Percentiles rank a stretch among this genome's conserved stretches.
Evolutionary conservation across 2,888 invertebrate genomes (phyloP).

Genomic region (Eustalomyia histrio): DNA sequence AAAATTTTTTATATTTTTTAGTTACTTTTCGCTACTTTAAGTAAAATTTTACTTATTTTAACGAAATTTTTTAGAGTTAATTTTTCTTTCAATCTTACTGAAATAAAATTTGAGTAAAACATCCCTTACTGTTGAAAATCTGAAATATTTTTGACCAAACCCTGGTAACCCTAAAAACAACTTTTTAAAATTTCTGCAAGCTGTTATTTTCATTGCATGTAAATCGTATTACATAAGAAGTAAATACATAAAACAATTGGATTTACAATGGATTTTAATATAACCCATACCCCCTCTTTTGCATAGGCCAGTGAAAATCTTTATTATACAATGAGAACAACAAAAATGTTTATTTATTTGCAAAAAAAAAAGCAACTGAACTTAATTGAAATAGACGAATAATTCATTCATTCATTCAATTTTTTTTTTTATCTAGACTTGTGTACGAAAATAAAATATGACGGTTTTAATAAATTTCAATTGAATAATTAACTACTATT

Average conservation of each 20-base stretch:
- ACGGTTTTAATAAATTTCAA: constrained; percentile 73
- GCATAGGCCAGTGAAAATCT: background rate
- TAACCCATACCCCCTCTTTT: background rate
- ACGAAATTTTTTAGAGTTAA: no score
- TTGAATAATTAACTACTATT: constrained; percentile 77
- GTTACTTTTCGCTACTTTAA: no score
- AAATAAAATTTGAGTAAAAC: no score
- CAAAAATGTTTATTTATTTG: background rate
- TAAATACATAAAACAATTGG: constrained; percentile 28
- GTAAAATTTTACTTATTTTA: no score
- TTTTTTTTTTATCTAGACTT: constrained; percentile 4
- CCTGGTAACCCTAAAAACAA: background rate
- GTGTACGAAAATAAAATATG: constrained; percentile 34
- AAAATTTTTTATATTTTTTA: no score
- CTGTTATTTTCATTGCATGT: background rate
- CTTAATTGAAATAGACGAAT: constrained; percentile 28
- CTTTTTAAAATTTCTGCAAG: background rate
- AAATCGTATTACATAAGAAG: background rate
- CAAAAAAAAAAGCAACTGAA: constrained; percentile 5
- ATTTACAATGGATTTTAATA: constrained; percentile 12
- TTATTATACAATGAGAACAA: background rate
- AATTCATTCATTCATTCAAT: background rate
- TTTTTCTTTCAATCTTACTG: no score
- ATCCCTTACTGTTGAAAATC: no score
- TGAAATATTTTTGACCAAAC: no score